A percentile compares a stretch with the other conserved stretches of the same genome.
Conservation (phyloP, 2,113 vertebrate genomes). For the Burhinus bistriatus region DNA sequence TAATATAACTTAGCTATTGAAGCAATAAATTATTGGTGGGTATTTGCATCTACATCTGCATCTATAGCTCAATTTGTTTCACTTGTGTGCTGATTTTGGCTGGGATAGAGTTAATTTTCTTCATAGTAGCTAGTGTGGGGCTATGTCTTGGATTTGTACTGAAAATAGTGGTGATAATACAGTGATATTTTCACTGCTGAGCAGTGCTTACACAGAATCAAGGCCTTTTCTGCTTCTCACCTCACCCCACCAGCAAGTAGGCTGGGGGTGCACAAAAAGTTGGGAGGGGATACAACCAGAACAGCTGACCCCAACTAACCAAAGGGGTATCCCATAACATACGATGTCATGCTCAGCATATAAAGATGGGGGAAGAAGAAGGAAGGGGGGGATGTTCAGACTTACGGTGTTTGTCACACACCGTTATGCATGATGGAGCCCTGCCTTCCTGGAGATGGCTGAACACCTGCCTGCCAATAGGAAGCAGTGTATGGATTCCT, state of each 20-base stretch:
- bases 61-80: not conserved
- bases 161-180: not conserved
- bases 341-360: too few relatives aligned
- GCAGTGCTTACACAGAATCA: not conserved
- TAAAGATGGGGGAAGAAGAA: too few relatives aligned
- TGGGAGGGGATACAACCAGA: too few relatives aligned
- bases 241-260: not conserved
- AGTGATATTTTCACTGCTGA: not conserved
- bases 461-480: too few relatives aligned
- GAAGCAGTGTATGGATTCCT: too few relatives aligned
- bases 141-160: not conserved
- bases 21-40: not conserved
- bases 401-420: too few relatives aligned
- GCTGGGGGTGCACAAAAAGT: too few relatives aligned
- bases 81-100: not conserved
- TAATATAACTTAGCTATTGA: not conserved
- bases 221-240: not conserved
- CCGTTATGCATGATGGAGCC: too few relatives aligned
- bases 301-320: too few relatives aligned
- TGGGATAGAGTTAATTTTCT: not conserved
- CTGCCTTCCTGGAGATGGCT: too few relatives aligned
- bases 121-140: not conserved
- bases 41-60: not conserved
- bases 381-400: too few relatives aligned
- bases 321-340: too few relatives aligned